A percentile compares a stretch with the other conserved stretches of the same genome.
Evolutionary conservation across 2,797 vertebrate genomes (phyloP).

Genomic region (Taenioides sp.): DNA sequence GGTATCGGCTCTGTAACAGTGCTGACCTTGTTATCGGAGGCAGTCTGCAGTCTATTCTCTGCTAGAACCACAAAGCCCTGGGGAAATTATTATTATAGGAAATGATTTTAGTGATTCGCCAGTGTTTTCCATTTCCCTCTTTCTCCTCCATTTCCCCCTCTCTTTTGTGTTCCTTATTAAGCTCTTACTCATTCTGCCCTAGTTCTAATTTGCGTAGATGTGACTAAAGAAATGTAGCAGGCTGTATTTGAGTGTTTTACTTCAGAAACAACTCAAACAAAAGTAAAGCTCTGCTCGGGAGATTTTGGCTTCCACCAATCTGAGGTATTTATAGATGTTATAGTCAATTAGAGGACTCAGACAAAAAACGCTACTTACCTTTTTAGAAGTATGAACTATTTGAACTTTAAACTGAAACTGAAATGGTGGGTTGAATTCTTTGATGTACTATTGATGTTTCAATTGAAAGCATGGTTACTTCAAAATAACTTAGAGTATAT

Average conservation of each 20-base stretch:
- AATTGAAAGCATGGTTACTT: too few relatives aligned
- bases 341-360: conserved; percentile 4
- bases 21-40: conserved; percentile 20
- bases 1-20: conserved; percentile 5
- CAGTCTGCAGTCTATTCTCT: conserved; percentile 15
- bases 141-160: conserved; percentile 36
- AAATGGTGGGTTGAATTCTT: too few relatives aligned
- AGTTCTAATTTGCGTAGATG: conserved; percentile 40
- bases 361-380: neutral
- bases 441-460: too few relatives aligned
- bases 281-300: conserved; percentile 26
- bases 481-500: too few relatives aligned
- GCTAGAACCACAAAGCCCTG: conserved; percentile 12
- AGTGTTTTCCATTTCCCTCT: conserved; percentile 38
- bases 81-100: conserved; percentile 26
- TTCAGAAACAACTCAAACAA: conserved; percentile 30
- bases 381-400: neutral
- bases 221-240: conserved; percentile 28
- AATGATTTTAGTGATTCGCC: conserved; percentile 23
- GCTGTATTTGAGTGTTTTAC: conserved; percentile 14
- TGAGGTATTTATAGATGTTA: conserved; percentile 16
- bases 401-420: neutral
- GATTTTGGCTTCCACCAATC: neutral
- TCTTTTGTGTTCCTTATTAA: conserved; percentile 34
- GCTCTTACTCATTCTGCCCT: conserved; percentile 37